Percentiles rank a stretch among this genome's conserved stretches.
Conservation (phyloP, 2,888 invertebrate genomes). For the Tethea ocularis region DNA sequence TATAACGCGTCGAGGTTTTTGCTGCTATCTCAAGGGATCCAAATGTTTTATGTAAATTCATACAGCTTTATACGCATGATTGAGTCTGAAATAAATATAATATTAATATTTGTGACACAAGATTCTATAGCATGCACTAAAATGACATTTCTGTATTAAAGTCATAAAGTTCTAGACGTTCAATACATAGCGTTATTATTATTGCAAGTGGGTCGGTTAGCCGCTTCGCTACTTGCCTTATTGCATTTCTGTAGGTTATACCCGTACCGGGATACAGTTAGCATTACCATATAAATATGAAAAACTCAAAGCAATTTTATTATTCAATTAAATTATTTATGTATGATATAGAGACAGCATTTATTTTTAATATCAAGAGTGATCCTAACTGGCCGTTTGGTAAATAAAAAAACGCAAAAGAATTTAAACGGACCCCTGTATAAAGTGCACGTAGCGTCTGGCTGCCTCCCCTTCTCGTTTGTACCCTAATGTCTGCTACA, state of each 20-base stretch:
- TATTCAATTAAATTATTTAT: slow-evolving; percentile 9
- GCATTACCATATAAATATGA: slow-evolving; percentile 41
- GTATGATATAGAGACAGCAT: not conserved
- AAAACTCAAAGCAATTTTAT: slow-evolving; percentile 31
- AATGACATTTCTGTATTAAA: not conserved
- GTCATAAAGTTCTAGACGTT: not conserved
- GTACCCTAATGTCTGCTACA: slow-evolving; percentile 14
- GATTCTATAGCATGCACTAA: not conserved
- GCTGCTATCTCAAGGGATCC: too few relatives aligned
- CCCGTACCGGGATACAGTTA: slow-evolving; percentile 24
- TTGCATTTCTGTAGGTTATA: slow-evolving; percentile 16
- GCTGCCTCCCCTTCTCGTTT: slow-evolving; percentile 10
- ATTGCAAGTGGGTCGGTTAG: not conserved
- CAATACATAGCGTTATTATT: not conserved
- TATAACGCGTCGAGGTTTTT: too few relatives aligned
- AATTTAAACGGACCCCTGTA: not conserved
- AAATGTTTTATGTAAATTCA: too few relatives aligned
- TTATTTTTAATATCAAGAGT: not conserved
- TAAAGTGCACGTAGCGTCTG: not conserved
- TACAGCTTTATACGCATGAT: too few relatives aligned
- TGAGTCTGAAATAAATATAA: too few relatives aligned
- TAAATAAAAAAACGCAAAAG: not conserved
- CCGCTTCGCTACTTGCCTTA: slow-evolving; percentile 23
- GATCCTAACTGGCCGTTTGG: not conserved
- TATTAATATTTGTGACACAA: too few relatives aligned